These are phyloP conservation scores for Venusia cambrica DNA, from an alignment of 2,888 invertebrate species.

Conservation along the genomic window DNA sequence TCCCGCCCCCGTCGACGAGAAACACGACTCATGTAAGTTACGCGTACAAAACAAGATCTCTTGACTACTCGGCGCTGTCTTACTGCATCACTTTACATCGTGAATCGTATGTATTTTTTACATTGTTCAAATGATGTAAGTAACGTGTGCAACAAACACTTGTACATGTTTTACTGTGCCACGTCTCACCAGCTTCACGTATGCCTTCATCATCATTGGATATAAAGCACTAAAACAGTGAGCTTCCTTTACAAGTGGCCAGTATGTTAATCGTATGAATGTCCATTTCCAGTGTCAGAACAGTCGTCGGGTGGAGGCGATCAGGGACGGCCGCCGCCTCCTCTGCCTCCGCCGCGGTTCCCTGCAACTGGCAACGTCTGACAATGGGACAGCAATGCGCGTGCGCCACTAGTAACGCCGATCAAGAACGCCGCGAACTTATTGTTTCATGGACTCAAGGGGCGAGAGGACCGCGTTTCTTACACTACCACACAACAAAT, in stretches of 20 bases:
- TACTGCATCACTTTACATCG: too few species aligned
- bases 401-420: constrained; percentile 82
- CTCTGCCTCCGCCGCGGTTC: constrained; percentile 90
- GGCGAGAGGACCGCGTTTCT: constrained; percentile 67
- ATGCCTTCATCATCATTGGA: constrained; percentile 11
- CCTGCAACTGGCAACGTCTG: constrained; percentile 88
- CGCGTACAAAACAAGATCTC: constrained; percentile 18
- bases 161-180: constrained; percentile 6
- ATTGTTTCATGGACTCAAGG: constrained; percentile 84
- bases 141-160: constrained; percentile 26
- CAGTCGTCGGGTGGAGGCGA: constrained; percentile 89
- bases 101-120: too few species aligned
- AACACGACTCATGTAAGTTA: constrained; percentile 74
- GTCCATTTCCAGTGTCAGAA: constrained; percentile 92
- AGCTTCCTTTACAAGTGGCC: constrained; percentile 4
- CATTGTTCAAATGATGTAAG: constrained; percentile 76
- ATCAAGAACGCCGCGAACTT: constrained; percentile 85
- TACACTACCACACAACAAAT: constrained; percentile 78
- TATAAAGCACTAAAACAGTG: constrained; percentile 8
- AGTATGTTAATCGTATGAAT: neutral
- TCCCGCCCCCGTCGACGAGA: constrained; percentile 72
- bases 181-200: constrained; percentile 12
- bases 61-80: too few species aligned
- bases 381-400: constrained; percentile 86
- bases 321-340: constrained; percentile 88